phyloP scores from a whole-genome alignment of 1,140 invertebrate species.

The Globodera ellingtonae region DNA sequence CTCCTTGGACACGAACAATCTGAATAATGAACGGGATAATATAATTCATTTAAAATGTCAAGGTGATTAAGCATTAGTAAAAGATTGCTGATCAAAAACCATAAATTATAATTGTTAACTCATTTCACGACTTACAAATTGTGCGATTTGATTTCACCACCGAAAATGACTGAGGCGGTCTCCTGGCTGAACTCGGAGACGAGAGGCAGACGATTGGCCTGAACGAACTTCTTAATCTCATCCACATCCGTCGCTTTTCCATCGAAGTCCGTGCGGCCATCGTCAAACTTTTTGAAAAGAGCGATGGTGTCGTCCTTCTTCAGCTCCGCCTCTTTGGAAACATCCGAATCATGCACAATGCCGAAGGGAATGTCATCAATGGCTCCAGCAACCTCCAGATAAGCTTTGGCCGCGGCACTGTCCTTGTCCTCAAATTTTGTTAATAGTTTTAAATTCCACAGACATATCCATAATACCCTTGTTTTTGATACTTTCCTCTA shows the following conservation, averaged over 20 bases:
- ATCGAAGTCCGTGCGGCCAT: slow-evolving; percentile 79
- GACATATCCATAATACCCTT: no score
- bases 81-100: no score
- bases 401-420: slow-evolving; percentile 78
- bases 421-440: slow-evolving; percentile 68
- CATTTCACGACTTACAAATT: slow-evolving; percentile 70
- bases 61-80: no score
- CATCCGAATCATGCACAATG: slow-evolving; percentile 77
- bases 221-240: slow-evolving; percentile 80
- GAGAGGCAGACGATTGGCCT: slow-evolving; percentile 81
- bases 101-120: no score
- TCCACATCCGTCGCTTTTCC: slow-evolving; percentile 73
- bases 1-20: slow-evolving; percentile 83
- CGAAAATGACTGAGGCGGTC: slow-evolving; percentile 95
- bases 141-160: slow-evolving; percentile 94
- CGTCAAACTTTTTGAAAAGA: slow-evolving; percentile 95
- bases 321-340: slow-evolving; percentile 75
- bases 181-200: slow-evolving; percentile 97
- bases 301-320: slow-evolving; percentile 73
- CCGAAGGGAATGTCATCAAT: slow-evolving; percentile 88
- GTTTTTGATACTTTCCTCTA: no score
- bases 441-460: no score
- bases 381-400: slow-evolving; percentile 76
- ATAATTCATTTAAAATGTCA: no score
- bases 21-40: not conserved